Percentiles rank a stretch among this genome's conserved stretches.
These are phyloP conservation scores for Muntiacus muntjak DNA, from an alignment of 2,113 vertebrate species.

Conservation along the genomic window DNA sequence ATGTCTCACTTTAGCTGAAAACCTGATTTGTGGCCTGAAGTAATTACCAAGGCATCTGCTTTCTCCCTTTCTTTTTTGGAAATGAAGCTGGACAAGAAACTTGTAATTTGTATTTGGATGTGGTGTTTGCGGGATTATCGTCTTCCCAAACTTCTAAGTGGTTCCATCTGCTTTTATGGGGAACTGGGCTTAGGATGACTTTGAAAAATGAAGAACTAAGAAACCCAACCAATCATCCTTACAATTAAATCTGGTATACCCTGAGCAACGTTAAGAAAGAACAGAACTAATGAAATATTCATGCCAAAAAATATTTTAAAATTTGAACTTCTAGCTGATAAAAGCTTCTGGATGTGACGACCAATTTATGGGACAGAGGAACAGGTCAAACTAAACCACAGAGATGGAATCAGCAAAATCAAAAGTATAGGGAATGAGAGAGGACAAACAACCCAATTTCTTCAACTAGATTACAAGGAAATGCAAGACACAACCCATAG, in stretches of 20 bases:
- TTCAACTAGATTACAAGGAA: background rate
- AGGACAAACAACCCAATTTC: background rate
- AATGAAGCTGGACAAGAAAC: conserved; percentile 44
- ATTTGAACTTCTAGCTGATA: background rate
- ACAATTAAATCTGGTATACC: background rate
- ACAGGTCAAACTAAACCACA: background rate
- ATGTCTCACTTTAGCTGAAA: conserved; percentile 32
- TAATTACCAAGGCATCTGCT: conserved; percentile 51
- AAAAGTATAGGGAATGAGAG: background rate
- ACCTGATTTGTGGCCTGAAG: background rate
- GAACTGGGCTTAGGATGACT: conserved; percentile 2
- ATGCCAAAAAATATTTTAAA: background rate
- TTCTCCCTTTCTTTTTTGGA: conserved; percentile 23
- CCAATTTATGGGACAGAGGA: background rate
- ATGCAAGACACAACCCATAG: background rate
- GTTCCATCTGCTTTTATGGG: conserved; percentile 55
- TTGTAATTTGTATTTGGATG: conserved; percentile 52
- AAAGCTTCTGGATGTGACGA: background rate
- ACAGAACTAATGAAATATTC: background rate
- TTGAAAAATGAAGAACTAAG: conserved; percentile 49
- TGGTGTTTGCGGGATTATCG: conserved; percentile 37
- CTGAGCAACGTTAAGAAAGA: background rate
- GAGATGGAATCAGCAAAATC: background rate
- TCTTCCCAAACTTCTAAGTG: conserved; percentile 56
- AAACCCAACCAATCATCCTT: background rate